phyloP scores from a whole-genome alignment of 2,113 vertebrate genomes.

The Pangasianodon hypophthalmus region DNA sequence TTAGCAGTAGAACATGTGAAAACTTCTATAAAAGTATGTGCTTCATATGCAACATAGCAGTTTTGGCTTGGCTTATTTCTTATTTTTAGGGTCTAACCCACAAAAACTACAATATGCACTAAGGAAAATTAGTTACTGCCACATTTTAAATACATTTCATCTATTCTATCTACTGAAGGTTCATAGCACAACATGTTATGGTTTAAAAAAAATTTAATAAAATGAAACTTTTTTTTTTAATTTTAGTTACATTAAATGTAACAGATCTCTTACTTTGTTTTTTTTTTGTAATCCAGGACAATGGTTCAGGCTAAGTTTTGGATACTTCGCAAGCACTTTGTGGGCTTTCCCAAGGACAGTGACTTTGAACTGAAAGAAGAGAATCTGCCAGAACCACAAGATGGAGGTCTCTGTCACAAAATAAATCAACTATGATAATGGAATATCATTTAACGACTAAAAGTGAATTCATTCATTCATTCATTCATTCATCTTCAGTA shows the following conservation, averaged over 20 bases:
- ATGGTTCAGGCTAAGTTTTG: constrained; percentile 76
- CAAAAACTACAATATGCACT: neutral
- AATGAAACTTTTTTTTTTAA: neutral
- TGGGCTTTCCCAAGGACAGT: constrained; percentile 68
- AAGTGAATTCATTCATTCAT: neutral
- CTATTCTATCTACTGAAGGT: neutral
- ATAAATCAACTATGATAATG: neutral
- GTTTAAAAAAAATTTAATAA: neutral
- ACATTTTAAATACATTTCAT: neutral
- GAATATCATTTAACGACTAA: neutral
- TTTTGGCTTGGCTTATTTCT: neutral
- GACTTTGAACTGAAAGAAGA: constrained; percentile 74
- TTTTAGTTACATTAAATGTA: neutral
- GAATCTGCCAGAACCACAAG: constrained; percentile 70
- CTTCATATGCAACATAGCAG: neutral
- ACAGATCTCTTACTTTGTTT: neutral
- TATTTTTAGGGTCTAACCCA: neutral
- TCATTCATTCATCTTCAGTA: neutral
- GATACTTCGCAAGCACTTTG: constrained; percentile 78
- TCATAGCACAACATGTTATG: neutral
- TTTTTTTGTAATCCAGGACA: neutral
- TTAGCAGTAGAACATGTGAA: neutral
- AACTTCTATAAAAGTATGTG: neutral
- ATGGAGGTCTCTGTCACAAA: constrained; percentile 70
- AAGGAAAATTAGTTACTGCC: neutral